Conservation (phyloP, 2,888 invertebrate genomes). For the Panopea generosa region DNA sequence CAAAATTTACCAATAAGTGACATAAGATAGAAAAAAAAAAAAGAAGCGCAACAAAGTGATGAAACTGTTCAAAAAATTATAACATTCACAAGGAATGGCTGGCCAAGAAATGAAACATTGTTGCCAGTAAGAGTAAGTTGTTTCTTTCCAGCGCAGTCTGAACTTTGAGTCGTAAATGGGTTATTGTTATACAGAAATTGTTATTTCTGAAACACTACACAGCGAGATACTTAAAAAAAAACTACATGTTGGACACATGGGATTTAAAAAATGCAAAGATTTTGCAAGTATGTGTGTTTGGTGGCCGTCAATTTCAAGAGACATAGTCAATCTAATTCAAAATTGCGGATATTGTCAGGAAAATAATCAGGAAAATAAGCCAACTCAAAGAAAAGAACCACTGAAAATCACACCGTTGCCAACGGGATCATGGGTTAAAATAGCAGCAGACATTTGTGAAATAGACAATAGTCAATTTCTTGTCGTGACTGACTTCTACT, state of each 20-base stretch:
- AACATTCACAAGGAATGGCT: constrained; percentile 27
- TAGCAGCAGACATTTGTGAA: constrained; percentile 54
- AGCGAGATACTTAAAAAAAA: constrained; percentile 33
- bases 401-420: constrained; percentile 46
- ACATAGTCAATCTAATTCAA: constrained; percentile 28
- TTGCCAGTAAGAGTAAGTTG: constrained; percentile 11
- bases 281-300: constrained; percentile 45
- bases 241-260: constrained; percentile 62
- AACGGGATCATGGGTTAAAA: constrained; percentile 53
- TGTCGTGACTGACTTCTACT: constrained; percentile 55
- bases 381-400: constrained; percentile 51
- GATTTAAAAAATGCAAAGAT: constrained; percentile 56
- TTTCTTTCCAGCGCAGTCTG: constrained; percentile 29
- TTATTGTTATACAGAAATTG: constrained; percentile 36
- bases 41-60: constrained; percentile 22
- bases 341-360: constrained; percentile 46
- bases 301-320: constrained; percentile 51
- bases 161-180: constrained; percentile 40
- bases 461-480: constrained; percentile 32
- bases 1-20: constrained; percentile 21
- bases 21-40: constrained; percentile 26
- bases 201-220: constrained; percentile 28
- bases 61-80: constrained; percentile 17
- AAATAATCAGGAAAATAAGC: constrained; percentile 26
- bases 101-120: constrained; percentile 35